phyloP scores from a whole-genome alignment of 1,140 invertebrate genomes.

The Carposina sasakii region DNA sequence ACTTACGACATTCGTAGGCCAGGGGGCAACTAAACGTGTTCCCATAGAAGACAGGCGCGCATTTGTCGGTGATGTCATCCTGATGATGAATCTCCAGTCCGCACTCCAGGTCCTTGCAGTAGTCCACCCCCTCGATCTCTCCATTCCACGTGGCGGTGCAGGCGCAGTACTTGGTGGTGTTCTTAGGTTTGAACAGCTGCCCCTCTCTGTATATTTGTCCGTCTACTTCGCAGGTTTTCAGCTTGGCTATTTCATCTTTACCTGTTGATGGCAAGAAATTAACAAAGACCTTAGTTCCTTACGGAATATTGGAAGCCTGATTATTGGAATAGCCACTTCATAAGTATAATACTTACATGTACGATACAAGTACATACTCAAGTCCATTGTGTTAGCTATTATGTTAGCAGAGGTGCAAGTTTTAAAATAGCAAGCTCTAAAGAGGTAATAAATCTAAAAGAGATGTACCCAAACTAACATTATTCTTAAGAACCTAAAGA shows the following conservation, averaged over 20 bases:
- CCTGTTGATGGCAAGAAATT: conserved; percentile 29
- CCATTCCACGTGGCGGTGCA: conserved; percentile 63
- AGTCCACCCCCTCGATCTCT: conserved; percentile 37
- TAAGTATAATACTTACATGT: too few species aligned
- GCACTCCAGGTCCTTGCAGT: conserved; percentile 69
- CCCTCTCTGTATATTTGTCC: conserved; percentile 66
- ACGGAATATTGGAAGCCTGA: too few species aligned
- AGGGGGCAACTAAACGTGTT: conserved; percentile 63
- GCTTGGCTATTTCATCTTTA: conserved; percentile 50
- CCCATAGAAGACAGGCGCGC: conserved; percentile 65
- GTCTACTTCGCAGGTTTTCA: conserved; percentile 64
- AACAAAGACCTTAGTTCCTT: neutral
- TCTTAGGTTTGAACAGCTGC: conserved; percentile 64
- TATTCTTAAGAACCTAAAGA: too few species aligned
- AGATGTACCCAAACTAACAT: too few species aligned
- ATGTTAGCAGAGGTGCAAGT: too few species aligned
- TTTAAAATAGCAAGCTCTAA: too few species aligned
- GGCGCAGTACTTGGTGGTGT: conserved; percentile 64
- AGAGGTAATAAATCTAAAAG: too few species aligned
- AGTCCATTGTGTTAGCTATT: too few species aligned
- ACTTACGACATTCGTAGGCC: conserved; percentile 70
- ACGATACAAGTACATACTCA: too few species aligned
- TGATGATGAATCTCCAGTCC: conserved; percentile 67
- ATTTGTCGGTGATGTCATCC: conserved; percentile 54
- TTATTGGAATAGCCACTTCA: too few species aligned